A percentile compares a stretch with the other conserved stretches of the same genome.
Evolutionary conservation across 2,888 invertebrate species (phyloP).

Genomic region (Odontocerum albicorne): DNA sequence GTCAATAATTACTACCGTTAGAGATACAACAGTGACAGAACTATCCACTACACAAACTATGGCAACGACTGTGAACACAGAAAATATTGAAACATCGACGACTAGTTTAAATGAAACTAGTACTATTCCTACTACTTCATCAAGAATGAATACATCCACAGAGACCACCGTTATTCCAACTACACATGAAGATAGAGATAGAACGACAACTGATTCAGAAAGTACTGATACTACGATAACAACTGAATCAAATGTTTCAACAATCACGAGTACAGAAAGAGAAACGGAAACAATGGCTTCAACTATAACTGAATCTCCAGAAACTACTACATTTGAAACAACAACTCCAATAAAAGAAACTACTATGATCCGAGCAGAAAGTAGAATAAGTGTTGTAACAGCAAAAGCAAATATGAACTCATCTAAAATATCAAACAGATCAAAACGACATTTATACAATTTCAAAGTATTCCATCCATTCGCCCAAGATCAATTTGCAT

Average conservation of each 20-base stretch:
- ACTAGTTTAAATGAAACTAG: background rate
- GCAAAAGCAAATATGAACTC: conserved; percentile 30
- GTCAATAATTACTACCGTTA: too few species aligned
- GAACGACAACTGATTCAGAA: too few species aligned
- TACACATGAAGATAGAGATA: too few species aligned
- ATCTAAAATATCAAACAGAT: conserved; percentile 40
- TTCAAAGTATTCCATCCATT: conserved; percentile 38
- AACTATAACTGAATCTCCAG: background rate
- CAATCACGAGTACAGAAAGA: background rate
- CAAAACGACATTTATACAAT: conserved; percentile 50
- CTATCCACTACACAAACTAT: background rate
- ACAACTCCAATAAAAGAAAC: conserved; percentile 15
- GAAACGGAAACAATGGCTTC: conserved; percentile 2
- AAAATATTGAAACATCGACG: background rate
- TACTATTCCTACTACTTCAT: background rate
- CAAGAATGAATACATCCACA: background rate
- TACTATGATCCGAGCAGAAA: conserved; percentile 1
- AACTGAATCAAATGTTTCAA: background rate
- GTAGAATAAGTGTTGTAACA: conserved; percentile 13
- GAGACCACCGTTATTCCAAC: background rate
- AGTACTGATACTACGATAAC: too few species aligned
- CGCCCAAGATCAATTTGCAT: conserved; percentile 22
- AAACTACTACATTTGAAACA: conserved; percentile 7
- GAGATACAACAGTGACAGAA: background rate
- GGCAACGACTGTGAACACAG: background rate